Conservation (phyloP, 2,113 vertebrate species). For the Microtus ochrogaster region DNA sequence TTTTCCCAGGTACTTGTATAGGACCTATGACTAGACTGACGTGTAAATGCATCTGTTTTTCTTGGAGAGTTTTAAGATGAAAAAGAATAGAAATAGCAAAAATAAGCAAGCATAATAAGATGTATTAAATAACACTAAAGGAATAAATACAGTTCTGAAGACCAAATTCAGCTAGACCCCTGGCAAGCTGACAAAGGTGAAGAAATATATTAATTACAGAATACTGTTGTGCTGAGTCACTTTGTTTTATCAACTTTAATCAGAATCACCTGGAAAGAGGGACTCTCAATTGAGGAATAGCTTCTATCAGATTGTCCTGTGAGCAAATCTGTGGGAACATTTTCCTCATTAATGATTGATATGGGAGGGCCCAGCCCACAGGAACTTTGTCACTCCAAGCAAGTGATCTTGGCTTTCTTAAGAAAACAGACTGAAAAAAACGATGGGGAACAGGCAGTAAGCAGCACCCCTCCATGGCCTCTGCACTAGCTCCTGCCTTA, state of each 20-base stretch:
- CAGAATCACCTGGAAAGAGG: background rate
- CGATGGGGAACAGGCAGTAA: background rate
- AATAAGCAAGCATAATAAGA: conserved; percentile 45
- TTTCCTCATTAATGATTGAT: background rate
- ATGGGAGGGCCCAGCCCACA: background rate
- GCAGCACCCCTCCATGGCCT: background rate
- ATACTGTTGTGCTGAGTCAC: background rate
- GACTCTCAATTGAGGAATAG: background rate
- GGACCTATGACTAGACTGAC: background rate
- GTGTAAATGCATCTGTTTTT: background rate
- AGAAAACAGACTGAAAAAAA: background rate
- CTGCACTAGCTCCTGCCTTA: background rate
- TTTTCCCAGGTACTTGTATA: background rate
- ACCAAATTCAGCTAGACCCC: conserved; percentile 41
- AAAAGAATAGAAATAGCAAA: background rate
- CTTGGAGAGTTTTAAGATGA: background rate
- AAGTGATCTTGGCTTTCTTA: background rate
- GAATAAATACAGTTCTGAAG: background rate
- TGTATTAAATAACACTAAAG: conserved; percentile 2
- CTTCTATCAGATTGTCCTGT: background rate
- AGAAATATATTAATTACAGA: background rate
- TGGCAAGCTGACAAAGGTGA: background rate
- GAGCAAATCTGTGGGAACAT: background rate
- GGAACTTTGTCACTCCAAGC: background rate
- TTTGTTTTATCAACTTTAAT: background rate